phyloP scores from a whole-genome alignment of 1,140 invertebrate genomes.

The Aphis craccivora region DNA sequence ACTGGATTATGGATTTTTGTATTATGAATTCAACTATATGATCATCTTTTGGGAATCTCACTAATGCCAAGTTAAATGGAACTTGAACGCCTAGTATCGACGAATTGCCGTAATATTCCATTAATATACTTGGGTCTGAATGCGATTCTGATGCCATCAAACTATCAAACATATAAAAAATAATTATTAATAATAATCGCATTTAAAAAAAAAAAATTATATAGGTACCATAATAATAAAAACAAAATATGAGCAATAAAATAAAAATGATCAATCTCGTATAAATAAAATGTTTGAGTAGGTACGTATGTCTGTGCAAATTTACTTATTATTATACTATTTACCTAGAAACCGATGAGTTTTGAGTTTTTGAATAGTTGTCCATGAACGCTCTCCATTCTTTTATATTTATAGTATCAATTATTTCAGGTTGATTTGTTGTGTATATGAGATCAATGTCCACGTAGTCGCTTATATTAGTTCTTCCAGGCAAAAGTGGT shows the following conservation, averaged over 20 bases:
- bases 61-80: not conserved
- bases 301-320: no score
- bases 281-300: no score
- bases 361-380: constrained; percentile 63
- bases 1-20: no score
- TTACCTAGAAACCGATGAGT: no score
- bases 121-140: not conserved
- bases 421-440: constrained; percentile 69
- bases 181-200: no score
- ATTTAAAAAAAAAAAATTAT: no score
- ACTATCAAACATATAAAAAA: not conserved
- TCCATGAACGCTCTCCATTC: constrained; percentile 72
- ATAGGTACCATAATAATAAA: no score
- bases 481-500: not conserved
- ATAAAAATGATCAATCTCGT: no score
- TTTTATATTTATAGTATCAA: constrained; percentile 71
- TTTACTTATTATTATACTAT: no score
- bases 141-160: not conserved
- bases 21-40: not conserved
- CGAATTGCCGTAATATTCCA: not conserved
- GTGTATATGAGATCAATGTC: constrained; percentile 71
- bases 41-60: not conserved
- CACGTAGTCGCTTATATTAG: not conserved
- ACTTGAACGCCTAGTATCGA: not conserved
- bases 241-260: not conserved